Conservation (phyloP, 2,888 invertebrate genomes). For the Pantelozetes paolii region DNA sequence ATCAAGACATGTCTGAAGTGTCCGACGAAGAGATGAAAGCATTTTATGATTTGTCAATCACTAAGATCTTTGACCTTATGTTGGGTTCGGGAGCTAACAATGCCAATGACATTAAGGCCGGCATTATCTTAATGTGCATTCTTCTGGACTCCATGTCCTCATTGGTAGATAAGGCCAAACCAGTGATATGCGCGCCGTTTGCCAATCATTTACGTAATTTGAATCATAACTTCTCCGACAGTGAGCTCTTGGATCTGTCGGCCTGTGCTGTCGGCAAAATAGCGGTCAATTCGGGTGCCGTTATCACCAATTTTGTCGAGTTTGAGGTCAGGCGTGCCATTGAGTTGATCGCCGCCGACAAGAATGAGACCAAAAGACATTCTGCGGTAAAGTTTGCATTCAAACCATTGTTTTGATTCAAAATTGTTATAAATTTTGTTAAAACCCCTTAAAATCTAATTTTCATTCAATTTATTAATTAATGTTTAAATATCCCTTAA, state of each 20-base stretch:
- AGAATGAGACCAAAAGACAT: conserved; percentile 77
- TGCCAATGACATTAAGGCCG: conserved; percentile 89
- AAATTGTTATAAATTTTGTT: too few species aligned
- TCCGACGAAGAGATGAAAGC: conserved; percentile 81
- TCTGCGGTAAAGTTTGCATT: conserved; percentile 61
- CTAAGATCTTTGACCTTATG: conserved; percentile 93
- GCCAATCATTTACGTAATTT: conserved; percentile 81
- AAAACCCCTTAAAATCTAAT: too few species aligned
- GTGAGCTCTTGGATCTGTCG: conserved; percentile 89
- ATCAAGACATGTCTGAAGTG: conserved; percentile 75
- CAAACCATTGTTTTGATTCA: background rate
- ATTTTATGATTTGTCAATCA: conserved; percentile 91
- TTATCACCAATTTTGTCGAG: conserved; percentile 94
- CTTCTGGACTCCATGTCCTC: conserved; percentile 81
- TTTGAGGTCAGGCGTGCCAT: conserved; percentile 93
- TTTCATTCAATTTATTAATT: too few species aligned
- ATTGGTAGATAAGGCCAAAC: conserved; percentile 74
- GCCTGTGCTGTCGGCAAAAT: conserved; percentile 91
- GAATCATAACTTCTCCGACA: conserved; percentile 74
- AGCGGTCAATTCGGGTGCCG: conserved; percentile 74
- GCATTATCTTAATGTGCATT: conserved; percentile 74
- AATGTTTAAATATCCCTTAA: too few species aligned
- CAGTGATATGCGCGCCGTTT: conserved; percentile 72
- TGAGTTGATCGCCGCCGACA: conserved; percentile 87
- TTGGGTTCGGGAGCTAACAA: conserved; percentile 67